Base-by-base conservation (phyloP, 1,140 invertebrate genomes). In the Spodoptera litura region DNA sequence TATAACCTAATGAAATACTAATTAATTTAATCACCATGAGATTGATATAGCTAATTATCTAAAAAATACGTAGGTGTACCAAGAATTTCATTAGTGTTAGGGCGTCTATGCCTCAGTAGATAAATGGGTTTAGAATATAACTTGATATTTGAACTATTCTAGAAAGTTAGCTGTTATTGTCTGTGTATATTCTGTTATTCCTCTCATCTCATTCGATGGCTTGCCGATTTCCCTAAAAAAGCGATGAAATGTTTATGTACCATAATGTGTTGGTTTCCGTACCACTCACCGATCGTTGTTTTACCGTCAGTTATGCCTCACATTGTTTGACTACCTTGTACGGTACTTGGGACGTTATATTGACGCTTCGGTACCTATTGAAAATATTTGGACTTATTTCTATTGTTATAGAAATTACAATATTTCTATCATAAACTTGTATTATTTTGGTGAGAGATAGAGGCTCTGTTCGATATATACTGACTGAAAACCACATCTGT, bases 1-100 rank as follows among this genome's bases (percentile, higher is more conserved):
- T 38, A 44, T 6, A 44, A 44, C 3, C 38, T 44, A 44, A 44
- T 44, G 38, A 44, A 44, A 44, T 44, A 44, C 38, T 66, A 49
- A 66, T 49, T 49, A 66, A 9, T 20, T 13, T 27, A 3, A 20
- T 9, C 38, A 72, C 55, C 11, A 75, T 55, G 84, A 62, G 81
- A 88, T 82, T 64, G 80, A 91, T 89, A 89, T 80, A 73, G 88
- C 89, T 91, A 91, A 91, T 91, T 90, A 91, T 84, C 27, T 56
- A 77, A 53, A 62, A 62, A 71, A 79, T 85, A 83, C 58, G 82
- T 56, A 15, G 70, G 31, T 6, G 35, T n/a, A 11, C 5, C 5
- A 20, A 10, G 8, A 27, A 52, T 27, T 6, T 10, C 11, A 66
- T 51, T 2, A 49, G 2, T 51, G 9, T 5, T 51, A 20, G 51